Percentiles rank a stretch among this genome's conserved stretches.
Evolutionary conservation across 1,140 invertebrate genomes (phyloP).

Genomic region (Bombus haemorrhoidalis): DNA sequence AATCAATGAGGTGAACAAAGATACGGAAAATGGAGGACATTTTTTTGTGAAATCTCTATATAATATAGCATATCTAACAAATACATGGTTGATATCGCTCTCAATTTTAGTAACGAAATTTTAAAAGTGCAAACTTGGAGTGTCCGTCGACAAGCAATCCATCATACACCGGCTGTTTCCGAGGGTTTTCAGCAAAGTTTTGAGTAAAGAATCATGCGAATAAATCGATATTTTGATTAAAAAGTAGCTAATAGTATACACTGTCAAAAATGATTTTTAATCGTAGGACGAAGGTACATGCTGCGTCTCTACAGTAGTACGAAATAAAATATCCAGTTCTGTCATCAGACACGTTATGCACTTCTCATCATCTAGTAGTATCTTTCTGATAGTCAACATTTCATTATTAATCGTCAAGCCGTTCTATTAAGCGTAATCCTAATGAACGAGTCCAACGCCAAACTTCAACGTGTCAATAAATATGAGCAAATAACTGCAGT

Average conservation of each 20-base stretch:
- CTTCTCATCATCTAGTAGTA: neutral
- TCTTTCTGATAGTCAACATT: neutral
- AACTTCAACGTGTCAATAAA: constrained; percentile 36
- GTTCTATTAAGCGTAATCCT: neutral
- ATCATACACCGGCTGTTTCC: constrained; percentile 1
- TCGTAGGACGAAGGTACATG: no score
- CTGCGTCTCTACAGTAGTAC: neutral
- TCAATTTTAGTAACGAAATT: neutral
- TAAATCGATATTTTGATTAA: no score
- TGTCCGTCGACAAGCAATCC: neutral
- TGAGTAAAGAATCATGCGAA: no score
- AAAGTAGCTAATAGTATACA: no score
- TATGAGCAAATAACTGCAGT: constrained; percentile 20
- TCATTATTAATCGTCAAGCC: neutral
- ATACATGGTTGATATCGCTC: no score
- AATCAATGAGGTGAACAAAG: neutral
- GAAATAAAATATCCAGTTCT: neutral
- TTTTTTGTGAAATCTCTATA: neutral
- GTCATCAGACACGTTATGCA: neutral
- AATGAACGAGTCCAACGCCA: constrained; percentile 12
- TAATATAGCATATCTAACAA: neutral
- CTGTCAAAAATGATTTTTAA: no score
- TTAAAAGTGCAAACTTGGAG: neutral
- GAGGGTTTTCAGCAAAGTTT: neutral
- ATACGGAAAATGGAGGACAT: neutral